Conservation (phyloP, 2,888 invertebrate genomes). For the Aleiodes alternator region DNA sequence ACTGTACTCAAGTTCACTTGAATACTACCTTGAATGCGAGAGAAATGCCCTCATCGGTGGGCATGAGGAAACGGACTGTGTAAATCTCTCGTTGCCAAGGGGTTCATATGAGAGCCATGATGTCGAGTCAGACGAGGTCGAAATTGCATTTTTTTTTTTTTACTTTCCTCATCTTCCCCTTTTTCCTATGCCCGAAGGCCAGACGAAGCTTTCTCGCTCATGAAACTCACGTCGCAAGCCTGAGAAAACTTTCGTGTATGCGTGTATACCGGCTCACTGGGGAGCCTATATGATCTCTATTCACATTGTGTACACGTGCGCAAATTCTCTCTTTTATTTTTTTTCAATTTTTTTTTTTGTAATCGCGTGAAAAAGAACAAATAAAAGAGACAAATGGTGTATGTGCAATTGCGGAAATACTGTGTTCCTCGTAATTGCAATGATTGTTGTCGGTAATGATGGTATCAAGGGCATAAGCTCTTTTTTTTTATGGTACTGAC, state of each 20-base stretch:
- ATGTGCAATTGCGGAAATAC: conserved; percentile 25
- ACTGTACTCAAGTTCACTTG: too few relatives aligned
- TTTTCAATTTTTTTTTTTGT: background rate
- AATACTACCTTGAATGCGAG: background rate
- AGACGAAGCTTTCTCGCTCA: conserved; percentile 21
- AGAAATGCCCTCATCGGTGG: background rate
- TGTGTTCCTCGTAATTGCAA: conserved; percentile 32
- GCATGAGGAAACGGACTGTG: background rate
- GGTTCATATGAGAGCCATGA: conserved; percentile 15
- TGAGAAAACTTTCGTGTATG: conserved; percentile 16
- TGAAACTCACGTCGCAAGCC: conserved; percentile 14
- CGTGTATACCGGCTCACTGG: background rate
- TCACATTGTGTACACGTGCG: conserved; percentile 26
- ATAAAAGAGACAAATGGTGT: background rate
- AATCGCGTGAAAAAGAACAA: background rate
- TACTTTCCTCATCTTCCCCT: conserved; percentile 19
- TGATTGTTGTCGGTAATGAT: conserved; percentile 35
- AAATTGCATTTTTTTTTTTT: conserved; percentile 21
- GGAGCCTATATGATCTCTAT: conserved; percentile 14
- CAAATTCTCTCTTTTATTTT: background rate
- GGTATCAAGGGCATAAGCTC: conserved; percentile 22
- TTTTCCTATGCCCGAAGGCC: conserved; percentile 13
- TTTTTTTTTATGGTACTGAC: background rate
- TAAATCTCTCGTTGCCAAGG: conserved; percentile 18
- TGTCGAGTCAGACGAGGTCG: conserved; percentile 19